A percentile compares a stretch with the other conserved stretches of the same genome.
Conservation (phyloP, 64 coral and sea anemone species). For the Dendrophyllia cribrosa region DNA sequence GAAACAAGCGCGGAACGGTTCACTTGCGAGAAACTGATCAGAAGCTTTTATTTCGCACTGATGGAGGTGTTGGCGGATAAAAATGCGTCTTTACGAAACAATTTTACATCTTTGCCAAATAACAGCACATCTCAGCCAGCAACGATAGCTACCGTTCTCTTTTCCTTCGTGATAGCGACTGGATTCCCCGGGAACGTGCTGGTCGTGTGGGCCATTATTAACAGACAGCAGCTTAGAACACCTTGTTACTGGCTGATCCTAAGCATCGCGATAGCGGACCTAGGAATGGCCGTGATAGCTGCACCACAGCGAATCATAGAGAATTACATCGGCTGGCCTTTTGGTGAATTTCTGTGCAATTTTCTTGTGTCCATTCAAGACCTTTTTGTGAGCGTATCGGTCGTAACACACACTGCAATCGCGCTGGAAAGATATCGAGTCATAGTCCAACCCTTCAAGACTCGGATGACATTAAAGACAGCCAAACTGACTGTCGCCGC, state of each 20-base stretch:
- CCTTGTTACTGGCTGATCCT: slow-evolving; percentile 88
- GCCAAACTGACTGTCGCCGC: slow-evolving; percentile 53
- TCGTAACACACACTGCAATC: slow-evolving; percentile 80
- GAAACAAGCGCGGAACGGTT: too few relatives aligned
- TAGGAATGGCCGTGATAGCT: slow-evolving; percentile 73
- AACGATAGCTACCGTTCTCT: slow-evolving; percentile 46
- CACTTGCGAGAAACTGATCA: neutral
- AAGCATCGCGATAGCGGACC: slow-evolving; percentile 84
- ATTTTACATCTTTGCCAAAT: neutral
- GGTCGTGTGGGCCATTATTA: slow-evolving; percentile 70
- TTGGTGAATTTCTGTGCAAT: slow-evolving; percentile 72
- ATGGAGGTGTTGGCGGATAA: neutral
- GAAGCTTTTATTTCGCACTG: neutral
- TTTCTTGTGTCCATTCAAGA: slow-evolving; percentile 74
- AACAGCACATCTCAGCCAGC: slow-evolving; percentile 6
- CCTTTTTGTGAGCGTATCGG: slow-evolving; percentile 84
- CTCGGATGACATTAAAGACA: slow-evolving; percentile 51
- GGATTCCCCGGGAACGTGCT: slow-evolving; percentile 76
- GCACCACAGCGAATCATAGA: slow-evolving; percentile 72
- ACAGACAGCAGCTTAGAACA: slow-evolving; percentile 61
- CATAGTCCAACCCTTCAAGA: slow-evolving; percentile 83
- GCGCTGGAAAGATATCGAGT: slow-evolving; percentile 85
- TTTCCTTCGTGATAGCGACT: slow-evolving; percentile 65
- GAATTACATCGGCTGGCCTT: slow-evolving; percentile 76
- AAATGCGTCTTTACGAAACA: neutral